These are phyloP conservation scores for Lophius americanus DNA, from an alignment of 2,797 vertebrate genomes.

Conservation along the genomic window DNA sequence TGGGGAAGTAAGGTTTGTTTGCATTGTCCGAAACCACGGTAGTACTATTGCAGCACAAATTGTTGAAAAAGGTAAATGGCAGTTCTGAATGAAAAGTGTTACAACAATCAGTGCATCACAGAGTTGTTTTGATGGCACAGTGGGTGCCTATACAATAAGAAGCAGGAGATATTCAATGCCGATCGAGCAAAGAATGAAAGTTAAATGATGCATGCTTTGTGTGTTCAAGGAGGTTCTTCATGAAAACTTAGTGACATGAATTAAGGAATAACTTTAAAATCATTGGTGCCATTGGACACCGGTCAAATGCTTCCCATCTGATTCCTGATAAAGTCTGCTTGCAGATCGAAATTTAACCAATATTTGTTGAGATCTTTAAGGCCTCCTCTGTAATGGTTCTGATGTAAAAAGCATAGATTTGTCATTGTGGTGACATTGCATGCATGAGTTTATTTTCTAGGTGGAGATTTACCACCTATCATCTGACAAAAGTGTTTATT, in stretches of 20 bases:
- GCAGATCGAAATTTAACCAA: neutral
- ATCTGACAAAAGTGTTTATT: neutral
- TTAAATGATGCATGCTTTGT: neutral
- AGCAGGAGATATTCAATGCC: too few species aligned
- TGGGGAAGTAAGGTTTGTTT: too few species aligned
- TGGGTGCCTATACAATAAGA: too few species aligned
- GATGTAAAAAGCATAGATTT: neutral
- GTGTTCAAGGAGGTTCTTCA: constrained; percentile 46
- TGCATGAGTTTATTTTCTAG: neutral
- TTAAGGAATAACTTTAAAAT: constrained; percentile 11
- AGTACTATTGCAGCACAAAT: too few species aligned
- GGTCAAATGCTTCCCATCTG: neutral
- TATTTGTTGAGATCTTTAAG: constrained; percentile 1
- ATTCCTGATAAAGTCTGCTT: neutral
- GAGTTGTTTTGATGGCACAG: too few species aligned
- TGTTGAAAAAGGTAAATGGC: too few species aligned
- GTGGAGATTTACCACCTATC: neutral
- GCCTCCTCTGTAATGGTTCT: constrained; percentile 1
- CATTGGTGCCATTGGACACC: neutral
- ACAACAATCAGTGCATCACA: too few species aligned
- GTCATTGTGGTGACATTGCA: neutral
- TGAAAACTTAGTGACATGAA: constrained; percentile 24
- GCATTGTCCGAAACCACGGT: too few species aligned
- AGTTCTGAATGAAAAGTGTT: too few species aligned
- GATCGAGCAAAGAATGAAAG: neutral